A percentile compares a stretch with the other conserved stretches of the same genome.
Conservation (phyloP, 2,797 vertebrate species). For the Silurus lanzhouensis region DNA sequence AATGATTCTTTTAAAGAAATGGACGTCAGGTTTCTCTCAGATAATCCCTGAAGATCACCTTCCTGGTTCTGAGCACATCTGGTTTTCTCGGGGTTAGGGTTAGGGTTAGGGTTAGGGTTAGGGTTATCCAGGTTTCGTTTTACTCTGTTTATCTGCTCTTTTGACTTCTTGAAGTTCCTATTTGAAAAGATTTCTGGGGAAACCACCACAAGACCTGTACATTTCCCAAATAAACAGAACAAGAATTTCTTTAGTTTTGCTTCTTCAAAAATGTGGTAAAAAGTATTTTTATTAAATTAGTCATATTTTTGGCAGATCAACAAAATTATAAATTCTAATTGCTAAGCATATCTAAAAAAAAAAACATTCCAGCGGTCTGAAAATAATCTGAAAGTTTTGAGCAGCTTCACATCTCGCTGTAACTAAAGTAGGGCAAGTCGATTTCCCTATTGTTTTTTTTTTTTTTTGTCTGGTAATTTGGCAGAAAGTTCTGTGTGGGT, state of each 20-base stretch:
- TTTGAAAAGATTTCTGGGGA: not conserved
- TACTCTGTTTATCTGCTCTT: not conserved
- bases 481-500: not conserved
- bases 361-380: not conserved
- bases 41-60: too few relatives aligned
- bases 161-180: not conserved
- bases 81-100: not conserved
- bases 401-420: not conserved
- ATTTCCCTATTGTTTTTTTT: not conserved
- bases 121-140: not conserved
- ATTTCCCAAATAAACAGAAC: not conserved
- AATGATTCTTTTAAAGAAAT: too few relatives aligned
- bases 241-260: not conserved
- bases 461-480: not conserved
- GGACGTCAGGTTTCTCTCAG: too few relatives aligned
- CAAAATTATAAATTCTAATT: not conserved
- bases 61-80: not conserved
- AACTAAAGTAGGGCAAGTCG: conserved; percentile 16
- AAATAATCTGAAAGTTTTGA: not conserved
- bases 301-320: not conserved
- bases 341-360: not conserved
- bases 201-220: not conserved
- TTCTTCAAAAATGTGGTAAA: not conserved
- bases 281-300: not conserved
- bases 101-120: too few relatives aligned